Conservation (phyloP, 1,140 invertebrate species). For the Choristoneura fumiferana region DNA sequence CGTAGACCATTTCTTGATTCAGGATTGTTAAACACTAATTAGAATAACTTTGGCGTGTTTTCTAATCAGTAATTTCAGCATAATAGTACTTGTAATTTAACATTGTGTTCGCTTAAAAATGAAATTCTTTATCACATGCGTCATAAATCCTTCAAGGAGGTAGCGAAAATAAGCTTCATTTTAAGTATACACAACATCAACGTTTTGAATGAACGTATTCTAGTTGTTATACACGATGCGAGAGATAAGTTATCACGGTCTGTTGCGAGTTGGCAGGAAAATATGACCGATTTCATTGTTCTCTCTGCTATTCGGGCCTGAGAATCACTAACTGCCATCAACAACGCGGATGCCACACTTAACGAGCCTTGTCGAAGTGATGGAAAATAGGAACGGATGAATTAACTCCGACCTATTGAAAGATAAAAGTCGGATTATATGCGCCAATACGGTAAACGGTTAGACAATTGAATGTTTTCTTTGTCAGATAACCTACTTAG, state of each 20-base stretch:
- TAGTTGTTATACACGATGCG: constrained; percentile 67
- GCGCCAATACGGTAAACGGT: constrained; percentile 26
- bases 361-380: constrained; percentile 74
- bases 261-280: constrained; percentile 64
- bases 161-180: constrained; percentile 59
- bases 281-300: constrained; percentile 76
- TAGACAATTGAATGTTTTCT: constrained; percentile 30
- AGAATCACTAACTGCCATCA: constrained; percentile 72
- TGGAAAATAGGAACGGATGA: constrained; percentile 66
- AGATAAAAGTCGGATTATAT: constrained; percentile 55
- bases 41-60: too few species aligned
- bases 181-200: constrained; percentile 57
- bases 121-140: constrained; percentile 29
- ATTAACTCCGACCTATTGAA: constrained; percentile 61
- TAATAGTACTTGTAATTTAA: too few species aligned
- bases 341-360: constrained; percentile 65
- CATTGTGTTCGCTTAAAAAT: constrained; percentile 18
- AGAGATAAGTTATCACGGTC: constrained; percentile 67
- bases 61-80: too few species aligned
- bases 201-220: constrained; percentile 53
- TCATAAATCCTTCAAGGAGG: constrained; percentile 47
- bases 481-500: too few species aligned
- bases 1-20: not conserved
- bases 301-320: constrained; percentile 52
- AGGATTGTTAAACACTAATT: too few species aligned